phyloP scores from a whole-genome alignment of 2,113 vertebrate species.

The Gulo gulo region DNA sequence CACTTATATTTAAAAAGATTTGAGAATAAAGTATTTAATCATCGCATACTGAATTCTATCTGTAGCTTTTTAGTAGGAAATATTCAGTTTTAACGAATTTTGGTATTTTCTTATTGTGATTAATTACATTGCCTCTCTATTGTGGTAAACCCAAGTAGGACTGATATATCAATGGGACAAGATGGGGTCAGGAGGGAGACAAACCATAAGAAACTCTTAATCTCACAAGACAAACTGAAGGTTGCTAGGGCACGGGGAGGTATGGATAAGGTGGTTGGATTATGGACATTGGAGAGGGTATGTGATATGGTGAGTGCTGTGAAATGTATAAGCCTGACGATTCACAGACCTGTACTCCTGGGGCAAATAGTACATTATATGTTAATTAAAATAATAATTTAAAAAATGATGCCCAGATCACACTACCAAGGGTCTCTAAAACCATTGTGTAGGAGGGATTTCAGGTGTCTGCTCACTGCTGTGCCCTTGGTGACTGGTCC shows the following conservation, averaged over 20 bases:
- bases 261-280: no score
- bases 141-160: background rate
- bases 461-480: background rate
- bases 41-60: background rate
- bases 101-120: background rate
- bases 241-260: no score
- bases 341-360: no score
- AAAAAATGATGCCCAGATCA: background rate
- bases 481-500: background rate
- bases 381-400: no score
- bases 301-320: no score
- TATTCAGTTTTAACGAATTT: constrained; percentile 13
- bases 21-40: constrained; percentile 58
- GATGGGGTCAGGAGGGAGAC: no score
- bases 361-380: no score
- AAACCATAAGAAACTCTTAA: no score
- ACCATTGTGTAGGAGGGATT: background rate
- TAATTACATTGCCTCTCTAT: background rate
- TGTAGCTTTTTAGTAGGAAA: constrained; percentile 13
- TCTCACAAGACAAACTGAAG: no score
- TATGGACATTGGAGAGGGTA: no score
- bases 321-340: no score
- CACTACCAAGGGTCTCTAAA: background rate
- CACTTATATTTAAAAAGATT: constrained; percentile 36
- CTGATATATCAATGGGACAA: background rate